A percentile compares a stretch with the other conserved stretches of the same genome.
phyloP scores from a whole-genome alignment of 2,113 vertebrate species.

The Vombatus ursinus region DNA sequence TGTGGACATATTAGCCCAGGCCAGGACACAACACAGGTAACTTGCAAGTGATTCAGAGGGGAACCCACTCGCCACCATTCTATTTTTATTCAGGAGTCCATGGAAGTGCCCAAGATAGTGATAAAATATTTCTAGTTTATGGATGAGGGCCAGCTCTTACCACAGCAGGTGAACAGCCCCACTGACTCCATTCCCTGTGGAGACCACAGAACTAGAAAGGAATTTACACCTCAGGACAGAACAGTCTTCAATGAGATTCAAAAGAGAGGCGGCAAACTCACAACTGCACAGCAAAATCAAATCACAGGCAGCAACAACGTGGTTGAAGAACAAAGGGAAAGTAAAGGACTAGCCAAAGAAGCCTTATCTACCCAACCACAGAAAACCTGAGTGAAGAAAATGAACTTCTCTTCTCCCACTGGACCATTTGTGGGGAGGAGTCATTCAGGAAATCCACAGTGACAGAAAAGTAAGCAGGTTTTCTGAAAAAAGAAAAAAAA shows the following conservation, averaged over 20 bases:
- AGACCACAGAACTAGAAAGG: constrained; percentile 59
- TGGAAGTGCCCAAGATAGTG: constrained; percentile 28
- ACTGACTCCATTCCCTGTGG: constrained; percentile 45
- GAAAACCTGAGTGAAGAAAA: constrained; percentile 47
- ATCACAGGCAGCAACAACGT: constrained; percentile 23
- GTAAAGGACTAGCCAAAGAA: constrained; percentile 37
- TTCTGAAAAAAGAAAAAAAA: constrained; percentile 63
- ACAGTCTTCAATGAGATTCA: constrained; percentile 44
- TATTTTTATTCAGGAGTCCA: constrained; percentile 47
- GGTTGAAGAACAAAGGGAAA: constrained; percentile 59
- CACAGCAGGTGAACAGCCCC: constrained; percentile 55
- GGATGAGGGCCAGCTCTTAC: constrained; percentile 43
- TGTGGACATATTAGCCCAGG: neutral
- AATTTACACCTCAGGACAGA: constrained; percentile 29
- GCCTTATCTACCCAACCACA: neutral
- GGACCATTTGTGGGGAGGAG: constrained; percentile 5
- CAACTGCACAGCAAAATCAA: constrained; percentile 42
- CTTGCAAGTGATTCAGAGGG: constrained; percentile 19
- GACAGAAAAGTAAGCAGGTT: constrained; percentile 64
- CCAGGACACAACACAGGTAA: constrained; percentile 38
- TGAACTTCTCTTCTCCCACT: constrained; percentile 6
- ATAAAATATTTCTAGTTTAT: constrained; percentile 27
- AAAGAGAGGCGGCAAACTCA: constrained; percentile 53
- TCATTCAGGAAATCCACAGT: constrained; percentile 66
- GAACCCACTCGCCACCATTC: constrained; percentile 5